Percentiles rank a stretch among this genome's conserved stretches.
phyloP scores from a whole-genome alignment of 2,797 vertebrate species.

The Eospalax fontanierii region DNA sequence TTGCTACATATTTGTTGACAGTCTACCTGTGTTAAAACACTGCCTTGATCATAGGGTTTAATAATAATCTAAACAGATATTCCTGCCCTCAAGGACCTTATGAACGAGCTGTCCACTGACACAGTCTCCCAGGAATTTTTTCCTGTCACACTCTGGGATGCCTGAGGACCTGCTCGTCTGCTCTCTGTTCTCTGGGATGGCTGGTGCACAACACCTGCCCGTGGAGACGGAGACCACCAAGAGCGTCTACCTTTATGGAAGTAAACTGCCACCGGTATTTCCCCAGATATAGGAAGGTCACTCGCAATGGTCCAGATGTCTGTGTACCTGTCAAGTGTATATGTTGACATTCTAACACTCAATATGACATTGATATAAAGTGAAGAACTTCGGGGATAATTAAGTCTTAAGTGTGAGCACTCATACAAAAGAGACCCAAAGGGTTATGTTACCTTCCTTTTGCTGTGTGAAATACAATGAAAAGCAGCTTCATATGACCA shows the following conservation, averaged over 20 bases:
- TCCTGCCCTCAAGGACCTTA: background rate
- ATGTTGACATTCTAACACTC: background rate
- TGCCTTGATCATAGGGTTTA: background rate
- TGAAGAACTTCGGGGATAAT: background rate
- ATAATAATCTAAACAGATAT: background rate
- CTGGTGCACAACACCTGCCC: no score
- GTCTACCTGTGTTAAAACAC: background rate
- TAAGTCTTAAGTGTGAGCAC: background rate
- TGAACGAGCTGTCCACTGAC: no score
- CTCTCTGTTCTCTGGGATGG: no score
- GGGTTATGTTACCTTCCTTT: no score
- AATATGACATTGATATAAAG: background rate
- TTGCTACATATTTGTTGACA: background rate
- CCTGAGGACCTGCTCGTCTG: no score
- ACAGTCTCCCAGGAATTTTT: no score
- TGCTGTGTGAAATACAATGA: background rate
- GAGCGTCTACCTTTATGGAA: no score
- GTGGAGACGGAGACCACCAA: no score
- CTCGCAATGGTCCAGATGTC: background rate
- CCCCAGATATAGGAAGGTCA: background rate
- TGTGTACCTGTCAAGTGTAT: background rate
- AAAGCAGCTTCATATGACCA: background rate
- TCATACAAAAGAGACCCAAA: background rate
- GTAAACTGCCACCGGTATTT: background rate
- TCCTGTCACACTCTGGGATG: no score